These are phyloP conservation scores for Amphiura filiformis DNA, from an alignment of 35 echinoderm and acorn worm genomes.

Conservation along the genomic window DNA sequence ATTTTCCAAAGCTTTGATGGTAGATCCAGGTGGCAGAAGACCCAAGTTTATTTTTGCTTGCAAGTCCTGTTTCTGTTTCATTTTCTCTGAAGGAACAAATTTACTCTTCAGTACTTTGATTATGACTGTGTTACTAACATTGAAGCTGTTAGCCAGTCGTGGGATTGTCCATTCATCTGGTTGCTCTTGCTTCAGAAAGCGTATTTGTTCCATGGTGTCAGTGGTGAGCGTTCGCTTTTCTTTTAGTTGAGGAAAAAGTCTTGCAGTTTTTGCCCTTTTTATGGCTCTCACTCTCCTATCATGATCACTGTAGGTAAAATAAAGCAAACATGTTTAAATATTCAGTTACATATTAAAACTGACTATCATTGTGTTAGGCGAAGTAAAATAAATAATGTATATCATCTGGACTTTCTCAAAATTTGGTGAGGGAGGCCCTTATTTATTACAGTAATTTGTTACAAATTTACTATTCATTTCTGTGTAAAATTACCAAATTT, in stretches of 20 bases:
- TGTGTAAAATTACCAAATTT: no score
- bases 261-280: conserved; percentile 32
- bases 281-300: conserved; percentile 32
- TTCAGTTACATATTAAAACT: no score
- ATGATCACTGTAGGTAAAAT: conserved; percentile 63
- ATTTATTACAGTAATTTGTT: no score
- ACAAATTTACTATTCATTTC: no score
- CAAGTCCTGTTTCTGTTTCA: conserved; percentile 42
- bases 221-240: conserved; percentile 52
- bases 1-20: no score
- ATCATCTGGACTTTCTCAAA: no score
- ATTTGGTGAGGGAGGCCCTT: no score
- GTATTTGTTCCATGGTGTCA: conserved; percentile 84
- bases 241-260: conserved; percentile 33
- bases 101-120: conserved; percentile 86
- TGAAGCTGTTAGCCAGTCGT: conserved; percentile 74
- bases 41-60: conserved; percentile 43
- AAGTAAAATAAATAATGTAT: no score
- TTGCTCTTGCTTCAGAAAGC: conserved; percentile 79
- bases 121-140: conserved; percentile 52
- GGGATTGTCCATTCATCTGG: conserved; percentile 78
- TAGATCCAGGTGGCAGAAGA: neutral
- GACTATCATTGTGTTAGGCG: no score
- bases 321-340: no score
- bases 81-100: conserved; percentile 54